Conservation (phyloP, 2,113 vertebrate species). For the Amphiprion percula region DNA sequence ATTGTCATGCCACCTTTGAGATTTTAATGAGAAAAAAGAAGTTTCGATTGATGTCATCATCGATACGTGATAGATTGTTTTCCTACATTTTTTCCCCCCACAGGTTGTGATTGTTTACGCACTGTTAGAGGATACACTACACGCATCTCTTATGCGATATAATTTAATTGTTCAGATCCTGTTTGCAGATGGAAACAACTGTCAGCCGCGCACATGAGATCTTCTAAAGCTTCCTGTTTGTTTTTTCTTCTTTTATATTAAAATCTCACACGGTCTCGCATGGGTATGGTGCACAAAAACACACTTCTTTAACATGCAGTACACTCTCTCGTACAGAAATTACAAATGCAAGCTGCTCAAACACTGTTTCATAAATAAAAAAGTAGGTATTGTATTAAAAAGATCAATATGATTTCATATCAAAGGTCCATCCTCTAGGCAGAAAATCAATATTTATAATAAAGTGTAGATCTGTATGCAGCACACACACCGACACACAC, state of each 20-base stretch:
- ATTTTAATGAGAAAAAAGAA: conserved; percentile 47
- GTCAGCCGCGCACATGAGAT: background rate
- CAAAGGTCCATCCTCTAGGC: conserved; percentile 66
- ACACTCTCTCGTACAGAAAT: conserved; percentile 33
- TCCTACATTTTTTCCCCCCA: background rate
- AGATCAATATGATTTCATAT: conserved; percentile 83
- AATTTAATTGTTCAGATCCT: conserved; percentile 3
- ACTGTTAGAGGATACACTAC: background rate
- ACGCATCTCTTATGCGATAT: conserved; percentile 4
- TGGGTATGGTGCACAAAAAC: background rate
- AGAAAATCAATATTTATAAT: conserved; percentile 84
- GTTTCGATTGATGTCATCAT: conserved; percentile 63
- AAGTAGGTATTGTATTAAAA: conserved; percentile 73
- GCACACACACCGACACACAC: conserved; percentile 15
- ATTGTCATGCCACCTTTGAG: conserved; percentile 22
- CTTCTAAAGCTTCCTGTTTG: background rate
- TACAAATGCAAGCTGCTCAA: conserved; percentile 60
- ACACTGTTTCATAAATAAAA: conserved; percentile 76
- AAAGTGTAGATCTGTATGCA: conserved; percentile 57
- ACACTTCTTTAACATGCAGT: background rate
- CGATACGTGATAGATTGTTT: conserved; percentile 36
- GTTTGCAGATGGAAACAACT: conserved; percentile 13
- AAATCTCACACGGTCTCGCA: background rate
- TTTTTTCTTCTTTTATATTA: conserved; percentile 2
- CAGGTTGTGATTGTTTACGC: conserved; percentile 23